phyloP scores from a whole-genome alignment of 2,888 invertebrate genomes.

The Muschampia plurimacula region DNA sequence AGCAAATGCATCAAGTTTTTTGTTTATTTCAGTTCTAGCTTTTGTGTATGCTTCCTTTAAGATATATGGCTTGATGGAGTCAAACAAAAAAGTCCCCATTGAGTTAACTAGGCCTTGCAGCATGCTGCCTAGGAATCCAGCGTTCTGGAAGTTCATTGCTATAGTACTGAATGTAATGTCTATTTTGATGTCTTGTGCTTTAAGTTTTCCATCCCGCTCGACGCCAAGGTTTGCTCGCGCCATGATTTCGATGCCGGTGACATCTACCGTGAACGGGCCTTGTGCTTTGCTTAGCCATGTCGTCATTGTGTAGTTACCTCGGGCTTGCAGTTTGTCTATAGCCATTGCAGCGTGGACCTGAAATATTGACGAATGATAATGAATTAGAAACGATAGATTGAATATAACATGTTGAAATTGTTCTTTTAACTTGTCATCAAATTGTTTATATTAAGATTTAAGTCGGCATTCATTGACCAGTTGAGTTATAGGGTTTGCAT shows the following conservation, averaged over 20 bases:
- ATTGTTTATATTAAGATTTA: too few relatives aligned
- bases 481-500: too few relatives aligned
- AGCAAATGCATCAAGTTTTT: constrained; percentile 89
- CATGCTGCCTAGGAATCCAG: constrained; percentile 90
- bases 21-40: constrained; percentile 90
- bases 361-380: constrained; percentile 46
- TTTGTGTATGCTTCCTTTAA: constrained; percentile 91
- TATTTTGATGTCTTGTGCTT: constrained; percentile 92
- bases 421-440: too few relatives aligned
- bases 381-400: too few relatives aligned
- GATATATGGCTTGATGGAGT: constrained; percentile 94
- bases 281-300: constrained; percentile 89
- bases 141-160: constrained; percentile 92
- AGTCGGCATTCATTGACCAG: too few relatives aligned
- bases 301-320: constrained; percentile 91
- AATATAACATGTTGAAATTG: too few relatives aligned
- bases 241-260: constrained; percentile 89
- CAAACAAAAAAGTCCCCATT: constrained; percentile 92
- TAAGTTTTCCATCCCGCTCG: constrained; percentile 90
- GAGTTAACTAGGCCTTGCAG: constrained; percentile 92
- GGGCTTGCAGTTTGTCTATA: constrained; percentile 89
- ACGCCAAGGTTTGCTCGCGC: constrained; percentile 90
- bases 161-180: constrained; percentile 92
- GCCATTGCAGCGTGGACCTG: constrained; percentile 90
- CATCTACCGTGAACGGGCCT: constrained; percentile 92